Percentiles rank a stretch among this genome's conserved stretches.
These are phyloP conservation scores for Actenoides hombroni DNA, from an alignment of 2,113 vertebrate species.

Conservation along the genomic window DNA sequence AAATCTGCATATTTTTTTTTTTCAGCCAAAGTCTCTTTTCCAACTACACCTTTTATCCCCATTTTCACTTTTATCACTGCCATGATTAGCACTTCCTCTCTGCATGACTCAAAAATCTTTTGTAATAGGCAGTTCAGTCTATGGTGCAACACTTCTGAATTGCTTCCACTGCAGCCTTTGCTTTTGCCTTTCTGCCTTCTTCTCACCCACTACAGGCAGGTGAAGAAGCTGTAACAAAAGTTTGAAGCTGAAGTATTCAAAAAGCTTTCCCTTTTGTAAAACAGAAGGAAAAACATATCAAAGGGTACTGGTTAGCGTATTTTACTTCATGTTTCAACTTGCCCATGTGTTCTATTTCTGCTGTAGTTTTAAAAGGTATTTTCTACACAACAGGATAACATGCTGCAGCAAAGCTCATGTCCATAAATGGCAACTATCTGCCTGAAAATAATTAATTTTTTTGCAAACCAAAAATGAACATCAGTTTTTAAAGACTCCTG, in stretches of 20 bases:
- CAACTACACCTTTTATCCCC: not conserved
- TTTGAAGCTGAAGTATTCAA: not conserved
- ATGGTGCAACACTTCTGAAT: not conserved
- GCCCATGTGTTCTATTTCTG: slow-evolving; percentile 21
- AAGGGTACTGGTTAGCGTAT: slow-evolving; percentile 19
- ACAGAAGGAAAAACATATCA: slow-evolving; percentile 12
- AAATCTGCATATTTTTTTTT: not conserved
- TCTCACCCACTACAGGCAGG: not conserved
- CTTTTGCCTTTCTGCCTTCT: not conserved
- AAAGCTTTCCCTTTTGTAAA: slow-evolving; percentile 8
- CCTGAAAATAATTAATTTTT: not conserved
- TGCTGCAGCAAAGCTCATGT: slow-evolving; percentile 15
- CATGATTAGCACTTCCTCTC: slow-evolving; percentile 30
- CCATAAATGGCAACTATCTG: not conserved
- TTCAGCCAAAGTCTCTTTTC: not conserved
- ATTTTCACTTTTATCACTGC: not conserved
- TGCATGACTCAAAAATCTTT: not conserved
- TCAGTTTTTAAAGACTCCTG: not conserved
- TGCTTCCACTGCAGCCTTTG: not conserved
- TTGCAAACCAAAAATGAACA: not conserved
- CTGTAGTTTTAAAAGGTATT: not conserved
- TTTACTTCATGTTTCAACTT: slow-evolving; percentile 38
- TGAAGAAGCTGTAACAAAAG: not conserved
- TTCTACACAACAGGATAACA: not conserved
- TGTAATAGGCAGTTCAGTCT: not conserved